Conservation (phyloP, 1,140 invertebrate genomes). For the Drosophila kanapiae region DNA sequence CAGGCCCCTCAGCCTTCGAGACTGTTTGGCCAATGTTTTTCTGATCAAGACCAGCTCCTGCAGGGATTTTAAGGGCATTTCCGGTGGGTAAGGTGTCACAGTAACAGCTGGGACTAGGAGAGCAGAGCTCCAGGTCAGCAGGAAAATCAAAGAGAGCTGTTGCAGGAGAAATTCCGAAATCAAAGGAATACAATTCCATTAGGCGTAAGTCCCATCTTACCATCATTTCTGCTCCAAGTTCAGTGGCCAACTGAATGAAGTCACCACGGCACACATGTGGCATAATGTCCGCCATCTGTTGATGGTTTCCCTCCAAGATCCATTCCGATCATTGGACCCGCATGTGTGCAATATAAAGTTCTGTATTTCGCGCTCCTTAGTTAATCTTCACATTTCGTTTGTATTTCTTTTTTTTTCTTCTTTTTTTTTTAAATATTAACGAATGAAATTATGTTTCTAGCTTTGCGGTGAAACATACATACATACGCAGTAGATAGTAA, state of each 20-base stretch:
- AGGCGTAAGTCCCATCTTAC: constrained; percentile 23
- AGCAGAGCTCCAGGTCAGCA: constrained; percentile 29
- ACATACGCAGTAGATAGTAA: constrained; percentile 37
- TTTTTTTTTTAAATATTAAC: constrained; percentile 60
- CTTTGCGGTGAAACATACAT: constrained; percentile 49
- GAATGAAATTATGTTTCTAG: constrained; percentile 46
- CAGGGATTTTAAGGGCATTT: not conserved
- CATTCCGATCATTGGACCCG: constrained; percentile 3
- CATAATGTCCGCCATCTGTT: constrained; percentile 11
- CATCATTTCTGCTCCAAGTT: constrained; percentile 25
- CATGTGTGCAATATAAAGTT: constrained; percentile 74
- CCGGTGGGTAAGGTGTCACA: not conserved
- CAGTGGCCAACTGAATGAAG: constrained; percentile 17
- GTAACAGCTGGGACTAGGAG: constrained; percentile 68
- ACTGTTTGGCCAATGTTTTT: constrained; percentile 43
- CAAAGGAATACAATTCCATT: not conserved
- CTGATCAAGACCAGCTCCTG: constrained; percentile 59
- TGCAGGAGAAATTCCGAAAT: not conserved
- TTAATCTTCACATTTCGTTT: constrained; percentile 68
- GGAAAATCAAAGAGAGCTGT: constrained; percentile 39
- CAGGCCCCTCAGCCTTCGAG: constrained; percentile 50
- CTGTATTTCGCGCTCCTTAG: constrained; percentile 63
- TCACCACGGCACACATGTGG: constrained; percentile 21
- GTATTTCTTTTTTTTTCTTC: constrained; percentile 18
- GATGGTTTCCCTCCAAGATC: not conserved